Evolutionary conservation across 2,797 vertebrate genomes (phyloP).

Genomic region (Diplodus sargus): DNA sequence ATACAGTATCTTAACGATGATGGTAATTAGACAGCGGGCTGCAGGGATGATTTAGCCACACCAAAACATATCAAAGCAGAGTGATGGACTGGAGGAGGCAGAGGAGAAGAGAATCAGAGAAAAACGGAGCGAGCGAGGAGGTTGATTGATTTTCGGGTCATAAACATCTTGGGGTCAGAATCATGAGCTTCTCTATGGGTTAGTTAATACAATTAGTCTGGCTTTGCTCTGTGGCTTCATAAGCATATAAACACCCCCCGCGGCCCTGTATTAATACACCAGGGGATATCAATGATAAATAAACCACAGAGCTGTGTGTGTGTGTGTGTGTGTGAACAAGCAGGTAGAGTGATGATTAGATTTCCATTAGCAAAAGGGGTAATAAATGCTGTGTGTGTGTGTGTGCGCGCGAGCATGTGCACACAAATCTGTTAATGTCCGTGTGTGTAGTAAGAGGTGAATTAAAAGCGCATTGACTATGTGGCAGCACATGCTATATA

Average conservation of each 20-base stretch:
- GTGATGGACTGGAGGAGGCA: background rate
- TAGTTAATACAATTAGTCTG: constrained; percentile 76
- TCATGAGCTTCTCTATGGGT: constrained; percentile 57
- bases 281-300: constrained; percentile 70
- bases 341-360: constrained; percentile 74
- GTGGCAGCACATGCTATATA: constrained; percentile 89
- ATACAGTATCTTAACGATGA: constrained; percentile 73
- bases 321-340: constrained; percentile 61
- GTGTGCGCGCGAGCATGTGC: constrained; percentile 22
- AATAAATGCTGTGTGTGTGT: constrained; percentile 54
- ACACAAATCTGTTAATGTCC: constrained; percentile 52
- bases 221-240: constrained; percentile 54
- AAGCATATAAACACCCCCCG: constrained; percentile 56
- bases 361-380: constrained; percentile 73
- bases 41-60: constrained; percentile 49
- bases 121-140: constrained; percentile 25
- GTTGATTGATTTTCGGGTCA: constrained; percentile 71
- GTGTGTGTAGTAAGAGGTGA: constrained; percentile 78
- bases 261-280: constrained; percentile 61
- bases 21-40: constrained; percentile 67
- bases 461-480: constrained; percentile 92
- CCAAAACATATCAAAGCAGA: constrained; percentile 32
- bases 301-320: constrained; percentile 52
- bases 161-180: constrained; percentile 72
- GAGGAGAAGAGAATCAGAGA: constrained; percentile 19